These are phyloP conservation scores for Chrysina gloriosa DNA, from an alignment of 2,888 invertebrate species.

Conservation along the genomic window DNA sequence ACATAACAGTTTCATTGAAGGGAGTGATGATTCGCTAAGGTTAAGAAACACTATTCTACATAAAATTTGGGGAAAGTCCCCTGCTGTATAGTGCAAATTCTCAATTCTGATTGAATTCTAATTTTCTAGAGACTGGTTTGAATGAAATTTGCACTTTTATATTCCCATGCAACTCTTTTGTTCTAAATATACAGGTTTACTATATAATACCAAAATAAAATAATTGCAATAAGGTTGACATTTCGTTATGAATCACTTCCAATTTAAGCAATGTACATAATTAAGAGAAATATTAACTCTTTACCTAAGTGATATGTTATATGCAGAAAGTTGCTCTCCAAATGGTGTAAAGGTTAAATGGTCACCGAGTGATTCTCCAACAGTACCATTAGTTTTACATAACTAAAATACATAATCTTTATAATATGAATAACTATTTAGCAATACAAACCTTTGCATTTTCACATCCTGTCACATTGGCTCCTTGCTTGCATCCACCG, in stretches of 20 bases:
- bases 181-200: no score
- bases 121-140: no score
- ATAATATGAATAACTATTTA: not conserved
- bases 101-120: no score
- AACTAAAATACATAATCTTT: constrained; percentile 11
- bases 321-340: not conserved
- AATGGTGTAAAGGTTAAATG: not conserved
- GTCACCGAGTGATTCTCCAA: not conserved
- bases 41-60: no score
- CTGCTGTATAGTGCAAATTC: no score
- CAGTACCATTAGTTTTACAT: constrained; percentile 4
- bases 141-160: no score
- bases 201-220: not conserved
- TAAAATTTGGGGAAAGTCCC: no score
- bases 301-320: constrained; percentile 17
- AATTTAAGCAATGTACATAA: not conserved
- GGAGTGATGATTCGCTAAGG: no score
- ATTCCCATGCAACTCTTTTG: no score
- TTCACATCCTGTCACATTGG: not conserved
- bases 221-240: no score
- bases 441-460: constrained; percentile 8
- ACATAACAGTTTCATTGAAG: no score
- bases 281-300: not conserved
- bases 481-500: constrained; percentile 4
- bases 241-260: not conserved